These are phyloP conservation scores for Lethocerus indicus DNA, from an alignment of 1,140 invertebrate species.

Conservation along the genomic window DNA sequence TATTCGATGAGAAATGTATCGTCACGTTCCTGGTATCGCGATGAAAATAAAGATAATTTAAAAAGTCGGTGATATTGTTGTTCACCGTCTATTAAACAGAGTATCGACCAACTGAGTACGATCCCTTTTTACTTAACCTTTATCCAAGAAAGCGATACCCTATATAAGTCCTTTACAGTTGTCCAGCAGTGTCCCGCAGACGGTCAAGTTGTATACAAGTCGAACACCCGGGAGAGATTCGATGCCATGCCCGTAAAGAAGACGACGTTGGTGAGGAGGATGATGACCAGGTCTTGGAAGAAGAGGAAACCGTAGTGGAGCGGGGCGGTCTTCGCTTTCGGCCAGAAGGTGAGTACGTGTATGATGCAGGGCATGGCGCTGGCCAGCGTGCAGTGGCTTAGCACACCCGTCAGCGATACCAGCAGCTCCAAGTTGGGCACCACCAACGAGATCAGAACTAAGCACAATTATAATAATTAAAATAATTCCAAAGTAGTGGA, in stretches of 20 bases:
- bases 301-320: conserved; percentile 20
- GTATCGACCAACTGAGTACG: too few relatives aligned
- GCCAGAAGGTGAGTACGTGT: conserved; percentile 1
- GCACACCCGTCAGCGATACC: not conserved
- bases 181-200: conserved; percentile 1
- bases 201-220: not conserved
- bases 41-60: too few relatives aligned
- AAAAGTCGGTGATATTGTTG: too few relatives aligned
- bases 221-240: not conserved
- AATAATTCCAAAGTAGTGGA: not conserved
- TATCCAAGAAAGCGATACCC: too few relatives aligned
- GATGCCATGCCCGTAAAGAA: not conserved
- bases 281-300: not conserved
- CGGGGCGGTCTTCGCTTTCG: too few relatives aligned
- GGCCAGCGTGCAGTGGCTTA: not conserved
- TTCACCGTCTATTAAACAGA: too few relatives aligned
- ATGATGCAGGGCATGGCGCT: not conserved
- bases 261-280: not conserved
- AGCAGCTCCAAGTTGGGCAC: conserved; percentile 2
- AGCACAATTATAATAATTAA: not conserved
- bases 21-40: too few relatives aligned
- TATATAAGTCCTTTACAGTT: not conserved
- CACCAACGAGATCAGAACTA: not conserved
- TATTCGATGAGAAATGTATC: too few relatives aligned
- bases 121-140: too few relatives aligned